Percentiles rank a stretch among this genome's conserved stretches.
phyloP scores from a whole-genome alignment of 2,113 vertebrate species.

The Tychaedon coryphoeus region DNA sequence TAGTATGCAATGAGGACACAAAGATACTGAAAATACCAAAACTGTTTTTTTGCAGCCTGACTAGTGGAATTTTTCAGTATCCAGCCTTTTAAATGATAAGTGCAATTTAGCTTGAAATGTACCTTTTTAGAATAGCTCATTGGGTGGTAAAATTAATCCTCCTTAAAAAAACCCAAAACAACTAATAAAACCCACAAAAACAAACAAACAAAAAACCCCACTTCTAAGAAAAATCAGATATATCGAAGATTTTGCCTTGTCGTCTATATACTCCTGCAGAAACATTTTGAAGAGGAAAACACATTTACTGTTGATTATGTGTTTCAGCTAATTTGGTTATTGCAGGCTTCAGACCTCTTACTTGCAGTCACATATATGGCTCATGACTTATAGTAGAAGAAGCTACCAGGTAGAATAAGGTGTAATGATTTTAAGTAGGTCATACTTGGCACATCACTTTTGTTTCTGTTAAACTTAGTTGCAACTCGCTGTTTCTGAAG shows the following conservation, averaged over 20 bases:
- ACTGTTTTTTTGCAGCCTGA: not conserved
- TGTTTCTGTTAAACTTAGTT: not conserved
- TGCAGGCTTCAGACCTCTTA: not conserved
- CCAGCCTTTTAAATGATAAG: not conserved
- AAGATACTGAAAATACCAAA: not conserved
- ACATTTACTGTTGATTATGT: not conserved
- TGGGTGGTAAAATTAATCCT: not conserved
- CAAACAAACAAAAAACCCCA: fast-evolving
- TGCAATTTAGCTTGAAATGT: not conserved
- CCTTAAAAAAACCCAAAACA: not conserved
- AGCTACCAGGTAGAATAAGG: not conserved
- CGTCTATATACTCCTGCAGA: not conserved
- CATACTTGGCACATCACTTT: not conserved
- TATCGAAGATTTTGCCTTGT: not conserved
- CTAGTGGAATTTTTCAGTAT: not conserved
- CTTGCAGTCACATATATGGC: not conserved
- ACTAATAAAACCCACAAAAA: not conserved
- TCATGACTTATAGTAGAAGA: not conserved
- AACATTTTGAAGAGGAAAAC: not conserved
- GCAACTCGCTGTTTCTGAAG: not conserved
- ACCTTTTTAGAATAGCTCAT: not conserved
- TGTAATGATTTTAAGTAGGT: not conserved
- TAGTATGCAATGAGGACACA: not conserved
- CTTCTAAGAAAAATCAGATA: not conserved
- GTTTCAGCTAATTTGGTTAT: not conserved